Base-by-base conservation (phyloP, 2,113 vertebrate genomes). In the Nyctibius bracteatus region DNA sequence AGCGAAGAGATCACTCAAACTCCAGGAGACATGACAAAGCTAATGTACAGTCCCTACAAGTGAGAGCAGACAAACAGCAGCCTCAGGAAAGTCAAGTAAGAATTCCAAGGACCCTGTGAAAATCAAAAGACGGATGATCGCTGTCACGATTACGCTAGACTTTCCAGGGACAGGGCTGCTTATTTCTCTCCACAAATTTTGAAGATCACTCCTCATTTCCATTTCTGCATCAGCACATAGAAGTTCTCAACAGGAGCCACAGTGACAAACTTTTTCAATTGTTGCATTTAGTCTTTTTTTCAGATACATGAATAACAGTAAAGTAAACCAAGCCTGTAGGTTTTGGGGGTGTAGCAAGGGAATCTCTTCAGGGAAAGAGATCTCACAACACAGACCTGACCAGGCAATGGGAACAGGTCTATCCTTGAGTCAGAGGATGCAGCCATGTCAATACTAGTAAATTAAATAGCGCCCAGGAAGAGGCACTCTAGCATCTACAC, bases 1-100 rank as follows among this genome's bases (percentile, higher is more conserved):
- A 73, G 85, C 67, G 72, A 93, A 79, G 86, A 95, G 77, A 96
- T 96, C 93, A 79, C 65, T 96, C 94, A 94, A 75, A 72, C 92
- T 81, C 82, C 94, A 52, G 72, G 73, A 91, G 83, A 86, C 1
- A 4, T 63, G 90, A 83, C 92, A 92, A 67, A 81, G 54, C 30
- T 88, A 43, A 85, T 15, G 47, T 28, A 66, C 74, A 80, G 62
- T 12, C 62, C 58, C 75, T 43, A 44, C 1, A 27, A 82, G 85
- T 6, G 1, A 92, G 18, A 57, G 46, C n/a, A 82, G 39, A 49
- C 83, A 67, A 81, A 93, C 22, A 75, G 46, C 31, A 61, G 67
- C 47, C 52, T 57, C 37, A 1, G 41, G 46, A 63, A 90, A 84
- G 37, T 37, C 68, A 75, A 79, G 33, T 7, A 57, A 93, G 49